Evolutionary conservation across 2,797 vertebrate genomes (phyloP), one percentile per base, ranked within the genome.

Genomic region (Ficedula albicollis): DNA sequence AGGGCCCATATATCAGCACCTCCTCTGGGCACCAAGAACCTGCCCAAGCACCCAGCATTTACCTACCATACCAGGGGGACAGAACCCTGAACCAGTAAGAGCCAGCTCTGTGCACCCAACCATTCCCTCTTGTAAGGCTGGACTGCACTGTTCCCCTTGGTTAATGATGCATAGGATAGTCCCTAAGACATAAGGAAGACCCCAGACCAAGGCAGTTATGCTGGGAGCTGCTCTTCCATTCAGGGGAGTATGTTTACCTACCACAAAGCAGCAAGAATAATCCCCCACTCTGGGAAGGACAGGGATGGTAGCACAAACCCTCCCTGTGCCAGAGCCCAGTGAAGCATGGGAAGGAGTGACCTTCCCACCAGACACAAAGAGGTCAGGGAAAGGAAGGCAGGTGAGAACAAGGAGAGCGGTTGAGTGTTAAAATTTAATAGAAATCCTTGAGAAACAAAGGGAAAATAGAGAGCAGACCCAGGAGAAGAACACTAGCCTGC

Each of bases 381-480:
- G 10, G 39, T n/a, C 30, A 68, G 54, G 22, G 7, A 48, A 48
- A 23, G 48, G n/a, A 44, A 87, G 32, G 54, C 27, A 84, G 30
- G 56, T 9, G 10, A 62, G 64, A 67, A 30, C 11, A n/a, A 68
- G 8, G 23, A 77, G 21, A 69, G 43, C 39, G 79, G 46, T 8
- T 34, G 18, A 63, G 17, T 39, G 34, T 67, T 62, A 73, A 87
- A 94, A 29, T 95, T 95, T 95, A 95, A 91, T 82, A 66, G 56
- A 92, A 93, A 86, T 74, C 75, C 79, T 95, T 93, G 44, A 86
- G 49, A 88, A 93, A 92, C 2, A 4, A 91, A 88, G 27, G 43
- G 49, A 85, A 91, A 93, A 73, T 8, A 77, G 38, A 83, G 29
- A 82, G 41, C 19, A 80, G 59, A 72, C 32, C 43, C 51, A 49